Base-by-base conservation (phyloP, 1,140 invertebrate genomes). In the Dermatophagoides farinae region DNA sequence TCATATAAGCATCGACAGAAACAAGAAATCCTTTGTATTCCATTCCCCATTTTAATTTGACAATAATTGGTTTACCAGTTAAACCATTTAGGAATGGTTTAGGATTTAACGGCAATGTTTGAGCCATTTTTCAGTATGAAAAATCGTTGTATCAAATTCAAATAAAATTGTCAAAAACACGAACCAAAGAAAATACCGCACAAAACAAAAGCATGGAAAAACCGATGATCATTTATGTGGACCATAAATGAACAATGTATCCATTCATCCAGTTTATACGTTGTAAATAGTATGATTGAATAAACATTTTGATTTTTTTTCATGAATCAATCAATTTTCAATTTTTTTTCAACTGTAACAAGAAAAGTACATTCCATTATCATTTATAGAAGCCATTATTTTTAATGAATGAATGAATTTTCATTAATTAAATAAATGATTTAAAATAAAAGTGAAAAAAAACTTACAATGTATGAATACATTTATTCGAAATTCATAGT, bases 21-120 rank as follows among this genome's bases (percentile, higher is more conserved):
- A 98, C 91, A 23, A 99, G 73, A 65, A 89, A 86, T 10, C 96
- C 95, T 79, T 95, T 96, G 72, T 99, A 99, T 75, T 98, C 95
- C 72, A 97, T 93, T 38, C 96, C 95, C 96, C 96, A 99, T 73
- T 99, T 99, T 47, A 99, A 76, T 77, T 98, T 98, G 0, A 97
- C 88, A 69, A 97, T 82, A 14, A 98, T 89, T 44, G 88, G 81
- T 76, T 99, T 98, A 25, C 96, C 96, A 1, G 91, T 97, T 16
- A 99, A 77, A 69, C 85, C 85, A 77, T 98, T 99, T 25, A 99
- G 75, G 74, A 97, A 99, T 62, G 96, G 96, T 79, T 98, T 99
- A 5, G 96, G 96, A 74, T 98, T 99, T 67, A 98, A 85, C 67
- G 93, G 93, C 82, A 96, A 61, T n/a, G 37, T 61, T 22, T 12